These are phyloP conservation scores for Theonella swinhoei DNA, from an alignment of 37 sponge, comb jelly and placozoan species.

Conservation along the genomic window DNA sequence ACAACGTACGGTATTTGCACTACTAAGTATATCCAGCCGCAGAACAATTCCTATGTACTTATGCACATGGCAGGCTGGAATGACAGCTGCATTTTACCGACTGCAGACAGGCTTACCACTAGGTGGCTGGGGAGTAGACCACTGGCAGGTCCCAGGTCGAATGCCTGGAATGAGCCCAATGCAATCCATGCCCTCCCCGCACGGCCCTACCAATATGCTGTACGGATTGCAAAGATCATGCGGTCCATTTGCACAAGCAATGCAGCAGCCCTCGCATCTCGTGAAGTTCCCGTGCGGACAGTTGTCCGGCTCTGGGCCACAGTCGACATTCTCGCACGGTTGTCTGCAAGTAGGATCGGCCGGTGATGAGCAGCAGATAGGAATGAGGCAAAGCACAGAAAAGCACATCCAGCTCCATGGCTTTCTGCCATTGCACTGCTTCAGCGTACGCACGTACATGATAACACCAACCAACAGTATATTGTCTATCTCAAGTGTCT, in stretches of 20 bases:
- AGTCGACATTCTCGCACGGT: background rate
- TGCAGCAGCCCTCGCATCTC: constrained; percentile 47
- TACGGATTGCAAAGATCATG: background rate
- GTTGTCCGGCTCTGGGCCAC: background rate
- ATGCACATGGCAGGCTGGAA: too few relatives aligned
- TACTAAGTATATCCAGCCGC: too few relatives aligned
- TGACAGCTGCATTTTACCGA: too few relatives aligned
- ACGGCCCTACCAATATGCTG: background rate
- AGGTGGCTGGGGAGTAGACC: too few relatives aligned
- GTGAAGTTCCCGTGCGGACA: constrained; percentile 31
- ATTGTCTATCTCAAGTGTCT: background rate
- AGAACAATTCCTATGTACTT: too few relatives aligned
- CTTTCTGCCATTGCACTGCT: background rate
- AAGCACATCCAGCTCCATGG: too few relatives aligned
- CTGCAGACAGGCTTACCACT: too few relatives aligned
- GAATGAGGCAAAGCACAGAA: too few relatives aligned
- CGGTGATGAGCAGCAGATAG: background rate
- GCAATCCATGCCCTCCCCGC: constrained; percentile 30
- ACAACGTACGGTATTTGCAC: too few relatives aligned
- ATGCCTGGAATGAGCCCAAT: too few relatives aligned
- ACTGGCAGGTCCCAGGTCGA: too few relatives aligned
- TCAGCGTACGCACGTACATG: background rate
- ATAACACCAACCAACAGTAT: background rate
- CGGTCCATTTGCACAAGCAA: constrained; percentile 30
- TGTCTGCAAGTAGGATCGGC: background rate